Conservation (phyloP, 2,797 vertebrate genomes). For the Myotis vivesi region DNA sequence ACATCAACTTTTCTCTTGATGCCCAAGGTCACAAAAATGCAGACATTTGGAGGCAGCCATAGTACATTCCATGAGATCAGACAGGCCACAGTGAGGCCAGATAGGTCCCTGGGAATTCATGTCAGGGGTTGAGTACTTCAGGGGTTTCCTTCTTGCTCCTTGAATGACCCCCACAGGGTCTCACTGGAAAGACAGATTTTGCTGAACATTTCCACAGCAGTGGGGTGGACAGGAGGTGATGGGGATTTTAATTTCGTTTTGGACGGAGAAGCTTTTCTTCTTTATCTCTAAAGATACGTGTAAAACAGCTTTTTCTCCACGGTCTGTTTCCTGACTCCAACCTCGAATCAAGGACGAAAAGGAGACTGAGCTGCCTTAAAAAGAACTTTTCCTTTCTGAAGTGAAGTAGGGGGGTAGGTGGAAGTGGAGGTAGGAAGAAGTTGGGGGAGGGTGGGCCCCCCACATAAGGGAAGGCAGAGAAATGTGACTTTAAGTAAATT, state of each 20-base stretch:
- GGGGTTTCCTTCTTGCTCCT: constrained; percentile 28
- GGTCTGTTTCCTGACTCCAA: constrained; percentile 51
- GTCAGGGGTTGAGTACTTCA: background rate
- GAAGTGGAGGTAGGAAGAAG: background rate
- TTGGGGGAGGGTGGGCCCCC: too few species aligned
- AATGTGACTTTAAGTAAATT: background rate
- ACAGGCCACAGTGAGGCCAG: background rate
- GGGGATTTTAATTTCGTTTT: constrained; percentile 4
- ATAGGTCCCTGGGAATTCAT: background rate
- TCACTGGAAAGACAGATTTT: background rate
- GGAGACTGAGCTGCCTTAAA: background rate
- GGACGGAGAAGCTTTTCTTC: constrained; percentile 52
- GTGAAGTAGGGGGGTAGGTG: background rate
- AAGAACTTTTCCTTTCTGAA: constrained; percentile 30
- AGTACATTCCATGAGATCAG: background rate
- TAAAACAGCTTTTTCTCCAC: background rate
- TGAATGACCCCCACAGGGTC: background rate
- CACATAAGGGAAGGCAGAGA: background rate
- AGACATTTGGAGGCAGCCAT: background rate
- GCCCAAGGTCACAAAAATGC: background rate
- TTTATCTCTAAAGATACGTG: constrained; percentile 56
- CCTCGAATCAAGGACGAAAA: constrained; percentile 53
- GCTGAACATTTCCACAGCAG: background rate
- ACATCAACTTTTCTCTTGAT: background rate
- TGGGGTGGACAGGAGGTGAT: background rate